Conservation (phyloP, 64 coral and sea anemone species). For the Montipora capricornis region DNA sequence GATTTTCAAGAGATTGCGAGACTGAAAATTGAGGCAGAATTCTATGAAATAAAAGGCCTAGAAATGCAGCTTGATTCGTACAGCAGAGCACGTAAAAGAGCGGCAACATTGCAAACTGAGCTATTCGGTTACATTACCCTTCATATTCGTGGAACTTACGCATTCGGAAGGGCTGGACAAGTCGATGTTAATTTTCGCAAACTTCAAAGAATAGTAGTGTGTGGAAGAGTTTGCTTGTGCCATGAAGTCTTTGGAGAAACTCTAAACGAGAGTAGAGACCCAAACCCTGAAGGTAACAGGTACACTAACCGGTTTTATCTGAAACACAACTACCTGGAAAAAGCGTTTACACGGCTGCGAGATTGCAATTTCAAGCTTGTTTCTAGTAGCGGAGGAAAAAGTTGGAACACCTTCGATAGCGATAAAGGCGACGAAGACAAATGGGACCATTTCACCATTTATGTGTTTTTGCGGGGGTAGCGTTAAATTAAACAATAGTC, state of each 20-base stretch:
- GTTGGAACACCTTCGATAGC: constrained; percentile 16
- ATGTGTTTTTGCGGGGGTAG: constrained; percentile 76
- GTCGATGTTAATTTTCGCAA: constrained; percentile 92
- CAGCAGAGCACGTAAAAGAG: constrained; percentile 7
- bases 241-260: constrained; percentile 84
- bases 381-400: constrained; percentile 76
- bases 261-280: constrained; percentile 86
- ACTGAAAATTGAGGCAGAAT: constrained; percentile 85
- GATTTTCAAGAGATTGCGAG: constrained; percentile 80
- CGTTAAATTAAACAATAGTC: background rate
- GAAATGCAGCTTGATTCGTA: constrained; percentile 72
- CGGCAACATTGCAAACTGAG: constrained; percentile 35
- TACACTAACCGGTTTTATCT: constrained; percentile 97
- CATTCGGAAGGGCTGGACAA: constrained; percentile 80
- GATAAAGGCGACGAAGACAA: constrained; percentile 77
- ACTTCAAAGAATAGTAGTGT: constrained; percentile 86
- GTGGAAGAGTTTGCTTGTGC: constrained; percentile 84
- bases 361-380: constrained; percentile 77
- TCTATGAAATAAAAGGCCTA: constrained; percentile 74
- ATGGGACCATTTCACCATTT: constrained; percentile 93
- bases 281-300: constrained; percentile 72
- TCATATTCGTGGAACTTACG: constrained; percentile 83
- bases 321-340: constrained; percentile 87
- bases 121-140: constrained; percentile 85
- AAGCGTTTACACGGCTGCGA: constrained; percentile 81